Evolutionary conservation across 2,888 invertebrate species (phyloP), one percentile per base, ranked within the genome.

Genomic region (Branchipolynoe longqiensis): DNA sequence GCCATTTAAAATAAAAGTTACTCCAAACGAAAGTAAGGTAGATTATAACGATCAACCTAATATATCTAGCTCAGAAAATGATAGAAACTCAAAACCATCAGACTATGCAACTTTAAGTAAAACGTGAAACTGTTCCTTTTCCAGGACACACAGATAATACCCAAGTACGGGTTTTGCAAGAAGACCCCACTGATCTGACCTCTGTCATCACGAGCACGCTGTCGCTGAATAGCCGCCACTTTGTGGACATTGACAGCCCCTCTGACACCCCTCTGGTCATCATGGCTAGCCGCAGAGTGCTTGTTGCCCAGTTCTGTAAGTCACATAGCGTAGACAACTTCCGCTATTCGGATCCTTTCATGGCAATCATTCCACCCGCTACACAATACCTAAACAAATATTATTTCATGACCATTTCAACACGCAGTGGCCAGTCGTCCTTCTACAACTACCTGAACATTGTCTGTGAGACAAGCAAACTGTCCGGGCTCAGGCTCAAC

Each of bases 311-410:
- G 85, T 89, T 89, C 69, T 85, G 83, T 41, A 91, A 90, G 86
- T 87, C 89, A 0, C 86, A 87, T 59, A 62, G 81, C 6, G 88
- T 87, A 14, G 91, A 90, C 58, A 88, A 86, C 0, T 86, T 85
- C 25, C 87, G 89, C 40, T 84, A 86, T 22, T 90, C 90, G n/a
- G 91, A 91, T 83, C 91, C 91, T 0, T 90, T 90, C 81, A 90
- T 91, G 89, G 88, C 89, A 0, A 64, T 90, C 12, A 36, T 91
- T 0, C 89, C 90, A 8, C 90, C 91, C 0, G 85, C 87, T 12
- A 81, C 85, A 0, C 90, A 91, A 87, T 91, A 88, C 83, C 87
- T 87, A 0, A 86, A 88, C 12, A 87, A 88, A 62, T 90, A 90
- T 87, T 87, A 89, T 3, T 91, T 90, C 86, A 87, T 89, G 56